Base-by-base conservation (phyloP, 2,797 vertebrate genomes). In the Syncerus caffer region DNA sequence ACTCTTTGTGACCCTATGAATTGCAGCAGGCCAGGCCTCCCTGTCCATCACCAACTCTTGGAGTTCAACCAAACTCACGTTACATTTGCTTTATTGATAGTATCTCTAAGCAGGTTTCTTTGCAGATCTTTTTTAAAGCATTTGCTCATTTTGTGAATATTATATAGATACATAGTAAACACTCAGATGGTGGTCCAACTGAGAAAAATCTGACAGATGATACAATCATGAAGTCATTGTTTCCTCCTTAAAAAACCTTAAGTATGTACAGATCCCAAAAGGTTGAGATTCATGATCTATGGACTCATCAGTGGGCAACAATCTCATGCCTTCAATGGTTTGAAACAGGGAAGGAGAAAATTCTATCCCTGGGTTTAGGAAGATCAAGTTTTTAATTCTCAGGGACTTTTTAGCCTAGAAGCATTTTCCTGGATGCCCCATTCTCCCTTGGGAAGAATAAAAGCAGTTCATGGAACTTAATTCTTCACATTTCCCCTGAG, bases 321-420 rank as follows among this genome's bases (percentile, higher is more conserved):
- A 10, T 14, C 12, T 71, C 47, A 42, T 23, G 27, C 25, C 60
- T 38, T 78, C 74, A 42, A 1, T 42, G 38, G 45, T 79, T 85
- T 91, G 74, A 87, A 85, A 90, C 3, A 10, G 57, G 8, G 57
- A 82, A 51, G 47, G 31, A 38, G 7, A 83, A 55, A 25, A 42
- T 34, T n/a, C 4, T 34, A 2, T 64, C 51, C 17, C 45, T 64
- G 6, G 84, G 16, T 55, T 79, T 78, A 53, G 51, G 27, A 94
- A 45, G 2, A 79, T 90, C 85, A 79, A 42, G 42, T 58, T 74
- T 78, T 94, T 92, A 38, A 76, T 92, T 93, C 90, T 92, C 78
- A 90, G 25, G 50, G 89, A 47, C 6, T 93, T 85, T 53, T 85
- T 62, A 93, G 74, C 53, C 92, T 96, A 95, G 78, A 90, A 42